Evolutionary conservation across 2,888 invertebrate genomes (phyloP).

Genomic region (Drosophila greeni): DNA sequence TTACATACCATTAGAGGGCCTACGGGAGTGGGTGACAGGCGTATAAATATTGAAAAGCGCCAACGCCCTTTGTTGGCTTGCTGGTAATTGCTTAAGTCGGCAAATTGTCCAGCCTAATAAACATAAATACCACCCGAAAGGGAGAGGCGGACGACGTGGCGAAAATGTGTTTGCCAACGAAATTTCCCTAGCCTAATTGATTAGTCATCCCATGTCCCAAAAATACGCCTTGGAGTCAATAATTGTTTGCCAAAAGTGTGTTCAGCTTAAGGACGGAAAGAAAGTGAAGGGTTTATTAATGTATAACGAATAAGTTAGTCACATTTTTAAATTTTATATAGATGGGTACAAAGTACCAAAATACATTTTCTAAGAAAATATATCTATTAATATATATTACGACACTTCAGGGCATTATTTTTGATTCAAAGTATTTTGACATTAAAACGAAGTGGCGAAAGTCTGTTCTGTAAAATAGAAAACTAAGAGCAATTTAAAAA

Average conservation of each 20-base stretch:
- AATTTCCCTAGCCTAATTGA: constrained; percentile 7
- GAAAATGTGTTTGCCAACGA: constrained; percentile 20
- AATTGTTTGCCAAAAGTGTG: neutral
- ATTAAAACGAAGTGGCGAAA: neutral
- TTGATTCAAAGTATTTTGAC: neutral
- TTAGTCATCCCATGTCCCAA: neutral
- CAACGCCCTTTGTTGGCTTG: constrained; percentile 58
- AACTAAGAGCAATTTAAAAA: neutral
- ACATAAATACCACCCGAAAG: constrained; percentile 59
- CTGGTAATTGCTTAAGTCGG: constrained; percentile 69
- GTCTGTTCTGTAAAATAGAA: too few species aligned
- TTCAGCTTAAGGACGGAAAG: too few species aligned
- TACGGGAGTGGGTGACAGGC: constrained; percentile 27
- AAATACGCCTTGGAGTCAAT: neutral
- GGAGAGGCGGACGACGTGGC: neutral
- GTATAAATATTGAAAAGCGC: constrained; percentile 71
- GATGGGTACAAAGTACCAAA: too few species aligned
- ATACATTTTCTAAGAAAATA: too few species aligned
- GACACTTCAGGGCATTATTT: too few species aligned
- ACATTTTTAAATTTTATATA: neutral
- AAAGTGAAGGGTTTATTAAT: neutral
- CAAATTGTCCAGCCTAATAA: constrained; percentile 68
- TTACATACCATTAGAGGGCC: constrained; percentile 62
- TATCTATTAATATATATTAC: too few species aligned
- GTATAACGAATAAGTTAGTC: neutral